Evolutionary conservation across 2,797 vertebrate species (phyloP), one percentile per base, ranked within the genome.

Genomic region (Macropodus opercularis): DNA sequence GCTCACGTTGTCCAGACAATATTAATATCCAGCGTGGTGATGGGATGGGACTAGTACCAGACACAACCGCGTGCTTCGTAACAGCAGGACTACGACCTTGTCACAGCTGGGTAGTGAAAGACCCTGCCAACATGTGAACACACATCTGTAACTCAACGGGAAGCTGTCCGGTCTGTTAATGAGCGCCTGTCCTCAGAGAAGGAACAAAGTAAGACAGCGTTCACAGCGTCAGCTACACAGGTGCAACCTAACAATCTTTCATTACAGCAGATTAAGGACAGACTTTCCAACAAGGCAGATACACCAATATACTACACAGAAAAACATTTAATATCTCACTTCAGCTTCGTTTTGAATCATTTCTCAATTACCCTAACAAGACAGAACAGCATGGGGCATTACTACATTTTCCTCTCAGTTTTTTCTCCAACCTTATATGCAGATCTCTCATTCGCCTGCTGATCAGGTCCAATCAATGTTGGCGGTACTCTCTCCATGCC

Each of bases 141-240:
- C 72, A 74, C 72, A 85, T 81, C 69, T 75, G 63, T 61, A 74
- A 62, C 68, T 67, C 65, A 44, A 53, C 77, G 70, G 69, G 63
- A 66, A 57, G 10, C 35, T 50, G 40, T 19, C 47, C 40, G 54
- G 31, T 68, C 52, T 69, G 63, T 62, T 81, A 77, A 74, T 68
- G 62, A 80, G 60, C 22, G 23, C 14, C 9, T 36, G 57, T 14
- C 18, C 17, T 44, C 24, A 51, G 41, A 54, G 18, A 59, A 59
- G 59, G 46, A 24, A 64, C 29, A 60, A 51, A 69, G 43, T 50
- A 27, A 64, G 42, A 63, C 40, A 31, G 24, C 26, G 22, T 4
- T 51, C 46, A 57, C 40, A 58, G 63, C 38, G 44, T 58, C 55
- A 63, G 56, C 11, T 29, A 38, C 32, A 58, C 47, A 60, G 18